These are phyloP conservation scores for Sigmodon hispidus DNA, from an alignment of 2,113 vertebrate species.

Conservation along the genomic window DNA sequence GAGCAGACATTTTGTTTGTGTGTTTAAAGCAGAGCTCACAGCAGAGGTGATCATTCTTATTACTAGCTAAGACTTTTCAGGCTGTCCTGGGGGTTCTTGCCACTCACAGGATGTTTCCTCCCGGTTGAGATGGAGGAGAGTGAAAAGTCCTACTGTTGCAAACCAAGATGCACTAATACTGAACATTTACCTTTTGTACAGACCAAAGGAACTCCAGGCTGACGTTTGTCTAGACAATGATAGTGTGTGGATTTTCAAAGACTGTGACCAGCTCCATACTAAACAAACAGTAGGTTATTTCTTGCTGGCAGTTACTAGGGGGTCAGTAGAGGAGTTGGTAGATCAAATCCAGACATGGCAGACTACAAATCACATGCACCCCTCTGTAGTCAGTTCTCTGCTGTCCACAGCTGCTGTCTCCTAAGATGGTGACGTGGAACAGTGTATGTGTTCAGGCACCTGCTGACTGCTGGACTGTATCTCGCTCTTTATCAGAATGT, in stretches of 20 bases:
- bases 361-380: background rate
- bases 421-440: rapidly evolving
- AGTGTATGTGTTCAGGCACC: background rate
- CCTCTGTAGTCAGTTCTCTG: background rate
- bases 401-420: background rate
- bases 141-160: background rate
- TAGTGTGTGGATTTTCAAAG: background rate
- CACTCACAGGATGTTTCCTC: background rate
- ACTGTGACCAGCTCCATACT: background rate
- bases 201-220: background rate
- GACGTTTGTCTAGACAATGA: background rate
- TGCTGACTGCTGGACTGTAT: no score
- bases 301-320: background rate
- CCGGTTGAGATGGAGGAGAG: background rate
- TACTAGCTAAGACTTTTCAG: background rate
- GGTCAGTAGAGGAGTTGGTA: background rate
- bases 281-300: background rate
- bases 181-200: background rate
- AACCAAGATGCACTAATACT: background rate
- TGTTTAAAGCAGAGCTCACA: background rate
- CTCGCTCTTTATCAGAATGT: background rate
- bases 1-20: background rate
- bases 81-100: background rate
- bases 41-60: background rate
- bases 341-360: background rate